Base-by-base conservation (phyloP, 2,797 vertebrate species). In the Graptemys geographica region DNA sequence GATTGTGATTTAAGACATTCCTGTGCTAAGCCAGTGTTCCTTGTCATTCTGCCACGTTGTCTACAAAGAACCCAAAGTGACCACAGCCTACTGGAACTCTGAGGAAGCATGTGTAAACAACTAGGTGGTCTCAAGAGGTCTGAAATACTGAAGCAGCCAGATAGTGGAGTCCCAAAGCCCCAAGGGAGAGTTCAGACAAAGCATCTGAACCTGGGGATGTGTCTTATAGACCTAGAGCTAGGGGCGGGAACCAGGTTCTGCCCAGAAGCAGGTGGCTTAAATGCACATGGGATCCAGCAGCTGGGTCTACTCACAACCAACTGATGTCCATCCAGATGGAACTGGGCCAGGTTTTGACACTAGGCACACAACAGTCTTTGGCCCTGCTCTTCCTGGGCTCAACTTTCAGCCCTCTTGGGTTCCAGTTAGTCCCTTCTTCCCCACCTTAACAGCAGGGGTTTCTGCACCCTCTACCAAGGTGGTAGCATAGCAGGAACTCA, bases 341-440 rank as follows among this genome's bases (percentile, higher is more conserved):
- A 72, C n/a, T 41, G 37, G 37, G 18, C 18, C n/a, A 69, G 65
- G 18, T 69, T 69, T n/a, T 37, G n/a, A 93, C 9, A 88, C 7
- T 69, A 11, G 0, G 0, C 15, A 37, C 13, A 65, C 56, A 21
- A 12, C 81, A 9, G 9, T 56, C 52, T 62, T 78, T 23, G 6
- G 69, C 79, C 37, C 21, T 5, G 2, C 16, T 81, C 31, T 56
- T 81, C 55, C 89, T 2, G 7, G n/a, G 88, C 19, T 72, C n/a
- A 51, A 0, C 11, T 51, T 4, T 7, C 5, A 55, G 69, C 5
- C 65, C 79, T 25, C 41, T n/a, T 21, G 33, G 84, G 47, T 47
- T 21, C 52, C 25, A 41, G 76, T 12, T 83, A 49, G 10, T 51
- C 23, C 51, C 84, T 76, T 79, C 31, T n/a, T 84, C 12, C 44